A percentile compares a stretch with the other conserved stretches of the same genome.
These are phyloP conservation scores for Craterocephalus amniculus DNA, from an alignment of 2,797 vertebrate species.

Conservation along the genomic window DNA sequence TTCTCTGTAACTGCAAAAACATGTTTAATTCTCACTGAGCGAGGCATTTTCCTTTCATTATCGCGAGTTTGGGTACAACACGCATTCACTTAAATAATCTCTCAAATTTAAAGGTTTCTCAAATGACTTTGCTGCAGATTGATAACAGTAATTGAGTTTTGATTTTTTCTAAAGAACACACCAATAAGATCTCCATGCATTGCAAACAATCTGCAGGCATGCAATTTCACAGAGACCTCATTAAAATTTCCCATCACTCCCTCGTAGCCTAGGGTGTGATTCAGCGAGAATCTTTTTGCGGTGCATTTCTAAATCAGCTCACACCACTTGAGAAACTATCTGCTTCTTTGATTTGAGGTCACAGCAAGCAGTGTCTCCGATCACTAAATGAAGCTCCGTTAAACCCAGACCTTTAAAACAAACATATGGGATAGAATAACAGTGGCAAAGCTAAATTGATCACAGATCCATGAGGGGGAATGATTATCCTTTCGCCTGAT, in stretches of 20 bases:
- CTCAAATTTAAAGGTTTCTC: constrained; percentile 35
- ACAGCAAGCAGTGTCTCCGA: constrained; percentile 32
- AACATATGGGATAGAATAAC: constrained; percentile 46
- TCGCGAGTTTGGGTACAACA: constrained; percentile 24
- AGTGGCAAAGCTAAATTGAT: constrained; percentile 54
- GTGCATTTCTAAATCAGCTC: constrained; percentile 64
- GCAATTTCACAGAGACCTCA: constrained; percentile 51
- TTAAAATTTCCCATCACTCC: constrained; percentile 66
- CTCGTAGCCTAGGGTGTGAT: constrained; percentile 56
- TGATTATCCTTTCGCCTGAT: constrained; percentile 64
- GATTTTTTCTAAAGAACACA: constrained; percentile 43
- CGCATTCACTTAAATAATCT: constrained; percentile 28
- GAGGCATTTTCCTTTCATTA: constrained; percentile 27
- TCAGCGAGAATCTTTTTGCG: constrained; percentile 44
- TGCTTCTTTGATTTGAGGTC: constrained; percentile 52
- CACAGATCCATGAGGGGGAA: constrained; percentile 50
- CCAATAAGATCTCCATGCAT: constrained; percentile 41
- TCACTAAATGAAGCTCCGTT: constrained; percentile 50
- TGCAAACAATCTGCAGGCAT: constrained; percentile 54
- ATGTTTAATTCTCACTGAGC: background rate
- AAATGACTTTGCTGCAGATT: constrained; percentile 28
- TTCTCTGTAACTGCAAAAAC: constrained; percentile 23
- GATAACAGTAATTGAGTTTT: constrained; percentile 48
- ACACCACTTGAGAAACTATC: constrained; percentile 40
- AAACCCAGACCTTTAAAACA: constrained; percentile 44